phyloP scores from a whole-genome alignment of 2,797 vertebrate genomes.

The Amazona finschi region DNA sequence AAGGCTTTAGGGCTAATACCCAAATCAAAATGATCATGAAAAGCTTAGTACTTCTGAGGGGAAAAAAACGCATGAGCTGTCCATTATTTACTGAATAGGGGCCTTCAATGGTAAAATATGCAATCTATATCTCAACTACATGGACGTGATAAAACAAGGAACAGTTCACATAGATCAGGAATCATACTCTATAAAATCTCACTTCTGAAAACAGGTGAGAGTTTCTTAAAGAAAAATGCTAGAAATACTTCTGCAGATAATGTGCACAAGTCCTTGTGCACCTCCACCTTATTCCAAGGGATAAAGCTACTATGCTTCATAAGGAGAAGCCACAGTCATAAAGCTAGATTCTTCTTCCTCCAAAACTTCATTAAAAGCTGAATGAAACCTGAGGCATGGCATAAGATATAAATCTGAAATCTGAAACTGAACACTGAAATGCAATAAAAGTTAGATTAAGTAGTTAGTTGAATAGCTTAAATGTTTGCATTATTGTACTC shows the following conservation, averaged over 20 bases:
- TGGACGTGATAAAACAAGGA: not conserved
- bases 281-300: not conserved
- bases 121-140: not conserved
- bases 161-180: not conserved
- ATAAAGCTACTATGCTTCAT: not conserved
- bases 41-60: not conserved
- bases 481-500: not conserved
- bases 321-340: not conserved
- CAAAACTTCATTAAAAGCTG: not conserved
- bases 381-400: not conserved
- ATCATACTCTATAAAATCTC: not conserved
- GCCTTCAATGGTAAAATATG: not conserved
- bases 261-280: not conserved
- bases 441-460: not conserved
- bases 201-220: not conserved
- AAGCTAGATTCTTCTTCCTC: not conserved
- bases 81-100: not conserved
- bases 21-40: not conserved
- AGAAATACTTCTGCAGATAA: not conserved
- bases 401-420: not conserved
- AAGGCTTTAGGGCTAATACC: not conserved
- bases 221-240: not conserved
- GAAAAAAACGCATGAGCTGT: not conserved
- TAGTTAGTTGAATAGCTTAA: not conserved
- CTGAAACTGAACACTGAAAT: not conserved